A percentile compares a stretch with the other conserved stretches of the same genome.
phyloP scores from a whole-genome alignment of 2,888 invertebrate genomes.

The Drosophila neutralis region DNA sequence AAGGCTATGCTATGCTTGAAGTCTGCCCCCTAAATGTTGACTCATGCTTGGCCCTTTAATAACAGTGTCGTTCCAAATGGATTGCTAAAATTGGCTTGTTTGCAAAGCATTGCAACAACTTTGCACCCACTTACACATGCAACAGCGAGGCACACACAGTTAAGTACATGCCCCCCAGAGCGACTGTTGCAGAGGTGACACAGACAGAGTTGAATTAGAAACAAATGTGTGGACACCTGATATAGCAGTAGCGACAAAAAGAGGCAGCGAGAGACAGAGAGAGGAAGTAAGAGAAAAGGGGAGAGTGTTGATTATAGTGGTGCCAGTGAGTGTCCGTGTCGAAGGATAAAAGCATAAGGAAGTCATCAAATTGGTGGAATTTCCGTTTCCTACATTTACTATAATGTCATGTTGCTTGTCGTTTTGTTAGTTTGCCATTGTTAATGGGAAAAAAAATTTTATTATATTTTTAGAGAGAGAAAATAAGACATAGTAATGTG shows the following conservation, averaged over 20 bases:
- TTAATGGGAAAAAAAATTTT: background rate
- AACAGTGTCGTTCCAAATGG: slow-evolving; percentile 7
- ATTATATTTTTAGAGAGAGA: slow-evolving; percentile 4
- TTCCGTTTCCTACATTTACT: slow-evolving; percentile 55
- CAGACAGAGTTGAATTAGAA: background rate
- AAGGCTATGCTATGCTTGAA: background rate
- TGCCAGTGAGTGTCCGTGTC: slow-evolving; percentile 17
- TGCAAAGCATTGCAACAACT: slow-evolving; percentile 25
- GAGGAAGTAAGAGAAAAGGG: background rate
- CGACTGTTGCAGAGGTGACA: slow-evolving; percentile 2
- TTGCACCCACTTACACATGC: slow-evolving; percentile 33
- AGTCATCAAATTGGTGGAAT: slow-evolving; percentile 54
- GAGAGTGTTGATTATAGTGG: slow-evolving; percentile 2
- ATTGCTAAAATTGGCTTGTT: slow-evolving; percentile 16
- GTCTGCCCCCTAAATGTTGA: background rate
- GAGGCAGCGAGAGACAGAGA: background rate
- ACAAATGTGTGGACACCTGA: slow-evolving; percentile 8
- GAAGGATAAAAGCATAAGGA: slow-evolving; percentile 37
- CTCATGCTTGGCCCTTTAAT: slow-evolving; percentile 9
- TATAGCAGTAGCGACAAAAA: background rate
- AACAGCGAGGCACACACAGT: slow-evolving; percentile 32
- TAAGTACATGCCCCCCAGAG: slow-evolving; percentile 11
- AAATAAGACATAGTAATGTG: background rate
- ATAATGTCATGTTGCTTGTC: slow-evolving; percentile 32
- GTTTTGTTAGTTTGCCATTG: slow-evolving; percentile 15